Conservation (phyloP, 2,113 vertebrate genomes). For the Lepus europaeus region DNA sequence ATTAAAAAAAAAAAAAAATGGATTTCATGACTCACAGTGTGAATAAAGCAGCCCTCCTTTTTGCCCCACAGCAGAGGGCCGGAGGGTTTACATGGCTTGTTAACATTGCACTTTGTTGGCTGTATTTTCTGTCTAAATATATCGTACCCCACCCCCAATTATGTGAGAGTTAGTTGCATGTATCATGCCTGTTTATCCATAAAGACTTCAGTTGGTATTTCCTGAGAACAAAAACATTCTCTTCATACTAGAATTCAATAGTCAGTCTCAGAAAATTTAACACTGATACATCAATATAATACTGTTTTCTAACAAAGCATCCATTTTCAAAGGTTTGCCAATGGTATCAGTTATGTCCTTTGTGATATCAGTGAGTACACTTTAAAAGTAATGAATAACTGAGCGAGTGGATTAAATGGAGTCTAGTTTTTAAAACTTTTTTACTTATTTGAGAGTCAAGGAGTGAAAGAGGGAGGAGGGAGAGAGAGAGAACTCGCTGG, state of each 20-base stretch:
- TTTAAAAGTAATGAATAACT: neutral
- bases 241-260: neutral
- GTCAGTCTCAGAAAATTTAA: neutral
- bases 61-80: neutral
- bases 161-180: neutral
- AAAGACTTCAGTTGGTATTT: neutral
- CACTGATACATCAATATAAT: neutral
- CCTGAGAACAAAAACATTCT: conserved; percentile 6
- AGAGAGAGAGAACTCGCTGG: too few species aligned
- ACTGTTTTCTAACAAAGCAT: conserved; percentile 1
- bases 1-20: neutral
- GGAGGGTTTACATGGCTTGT: neutral
- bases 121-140: neutral
- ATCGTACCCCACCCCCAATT: neutral
- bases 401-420: neutral
- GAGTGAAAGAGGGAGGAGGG: too few species aligned
- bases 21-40: neutral
- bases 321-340: neutral
- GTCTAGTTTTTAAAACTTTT: neutral
- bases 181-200: neutral
- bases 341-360: neutral
- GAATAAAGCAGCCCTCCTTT: neutral
- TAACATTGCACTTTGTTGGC: neutral
- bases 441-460: too few species aligned
- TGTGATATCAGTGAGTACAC: neutral